A percentile compares a stretch with the other conserved stretches of the same genome.
Conservation (phyloP, 2,888 invertebrate genomes). For the Mylabris sibirica region DNA sequence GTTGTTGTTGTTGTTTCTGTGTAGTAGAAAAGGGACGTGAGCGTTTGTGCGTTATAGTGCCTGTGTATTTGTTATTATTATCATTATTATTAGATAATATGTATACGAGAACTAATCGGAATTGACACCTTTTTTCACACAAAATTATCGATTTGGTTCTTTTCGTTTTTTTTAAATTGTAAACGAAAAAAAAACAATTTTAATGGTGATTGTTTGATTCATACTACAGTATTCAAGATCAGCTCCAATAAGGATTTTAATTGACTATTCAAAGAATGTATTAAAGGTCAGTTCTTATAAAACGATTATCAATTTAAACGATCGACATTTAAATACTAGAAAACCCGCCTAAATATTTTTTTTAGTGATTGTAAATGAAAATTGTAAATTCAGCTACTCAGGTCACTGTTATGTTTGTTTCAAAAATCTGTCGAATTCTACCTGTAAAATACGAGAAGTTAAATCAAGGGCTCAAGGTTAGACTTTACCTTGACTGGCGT, state of each 20-base stretch:
- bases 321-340: background rate
- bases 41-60: background rate
- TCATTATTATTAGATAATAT: background rate
- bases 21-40: background rate
- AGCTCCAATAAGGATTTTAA: background rate
- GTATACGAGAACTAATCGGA: background rate
- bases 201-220: background rate
- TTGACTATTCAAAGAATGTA: background rate
- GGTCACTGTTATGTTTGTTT: background rate
- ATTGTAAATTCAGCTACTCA: no score
- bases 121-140: background rate
- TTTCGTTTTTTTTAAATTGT: background rate
- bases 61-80: background rate
- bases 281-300: conserved; percentile 5
- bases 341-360: background rate
- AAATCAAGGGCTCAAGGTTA: conserved; percentile 8
- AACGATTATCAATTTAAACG: background rate
- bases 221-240: no score
- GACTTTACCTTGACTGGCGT: background rate
- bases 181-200: background rate
- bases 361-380: no score
- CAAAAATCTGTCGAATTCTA: background rate
- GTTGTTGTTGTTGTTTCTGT: background rate
- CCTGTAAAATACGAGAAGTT: background rate
- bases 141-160: background rate